These are phyloP conservation scores for Chrysopa pallens DNA, from an alignment of 1,140 invertebrate species.

Conservation along the genomic window DNA sequence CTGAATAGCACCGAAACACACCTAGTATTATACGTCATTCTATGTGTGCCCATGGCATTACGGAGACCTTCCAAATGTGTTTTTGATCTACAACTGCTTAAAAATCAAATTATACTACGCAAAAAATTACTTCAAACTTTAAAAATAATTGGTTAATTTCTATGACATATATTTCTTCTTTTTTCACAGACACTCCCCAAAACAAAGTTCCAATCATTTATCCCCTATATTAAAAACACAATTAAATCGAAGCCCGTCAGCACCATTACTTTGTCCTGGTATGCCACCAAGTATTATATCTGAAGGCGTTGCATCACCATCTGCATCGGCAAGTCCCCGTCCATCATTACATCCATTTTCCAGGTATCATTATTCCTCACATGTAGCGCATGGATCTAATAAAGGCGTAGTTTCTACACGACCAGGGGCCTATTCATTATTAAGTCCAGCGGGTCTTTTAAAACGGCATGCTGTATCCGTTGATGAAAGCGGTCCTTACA, in stretches of 20 bases:
- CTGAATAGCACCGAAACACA: no score
- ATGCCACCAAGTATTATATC: slow-evolving; percentile 3
- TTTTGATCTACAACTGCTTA: no score
- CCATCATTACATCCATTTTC: slow-evolving; percentile 18
- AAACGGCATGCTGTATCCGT: slow-evolving; percentile 49
- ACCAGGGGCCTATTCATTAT: slow-evolving; percentile 26
- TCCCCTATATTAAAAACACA: slow-evolving; percentile 4
- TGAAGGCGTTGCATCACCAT: slow-evolving; percentile 7
- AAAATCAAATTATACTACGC: no score
- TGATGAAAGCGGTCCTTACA: slow-evolving; percentile 29
- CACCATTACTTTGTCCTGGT: slow-evolving; percentile 1
- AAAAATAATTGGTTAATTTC: no score
- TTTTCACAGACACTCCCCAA: background rate
- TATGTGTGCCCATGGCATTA: no score
- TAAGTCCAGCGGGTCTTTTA: slow-evolving; percentile 26
- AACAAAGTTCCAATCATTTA: background rate
- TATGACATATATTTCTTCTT: no score
- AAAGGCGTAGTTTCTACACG: slow-evolving; percentile 27
- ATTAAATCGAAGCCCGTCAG: slow-evolving; percentile 2
- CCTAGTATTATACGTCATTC: no score
- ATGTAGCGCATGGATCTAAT: slow-evolving; percentile 23
- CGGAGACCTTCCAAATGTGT: no score
- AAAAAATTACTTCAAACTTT: no score
- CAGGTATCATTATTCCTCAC: slow-evolving; percentile 6
- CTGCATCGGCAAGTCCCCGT: slow-evolving; percentile 13